phyloP scores from a whole-genome alignment of 2,113 vertebrate species.

The Microcebus jonahi region DNA sequence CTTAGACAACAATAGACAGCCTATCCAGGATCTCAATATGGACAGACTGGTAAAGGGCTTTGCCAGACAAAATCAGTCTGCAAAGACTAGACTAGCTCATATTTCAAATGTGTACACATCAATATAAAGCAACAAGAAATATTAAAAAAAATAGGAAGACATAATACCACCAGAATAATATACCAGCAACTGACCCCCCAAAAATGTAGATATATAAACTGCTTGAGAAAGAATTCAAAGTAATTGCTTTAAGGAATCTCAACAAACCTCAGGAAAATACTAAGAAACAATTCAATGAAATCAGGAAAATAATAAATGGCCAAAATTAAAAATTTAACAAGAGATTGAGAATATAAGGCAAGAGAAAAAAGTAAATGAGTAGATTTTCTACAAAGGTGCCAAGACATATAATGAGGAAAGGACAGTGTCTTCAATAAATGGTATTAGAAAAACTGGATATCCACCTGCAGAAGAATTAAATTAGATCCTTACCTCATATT shows the following conservation, averaged over 20 bases:
- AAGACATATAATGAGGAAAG: neutral
- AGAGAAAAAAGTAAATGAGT: no score
- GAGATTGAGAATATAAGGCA: neutral
- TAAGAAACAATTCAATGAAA: neutral
- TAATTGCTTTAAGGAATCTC: neutral
- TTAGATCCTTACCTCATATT: no score
- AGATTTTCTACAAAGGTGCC: no score
- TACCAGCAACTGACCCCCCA: neutral
- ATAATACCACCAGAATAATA: neutral
- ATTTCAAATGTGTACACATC: neutral
- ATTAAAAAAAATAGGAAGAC: neutral
- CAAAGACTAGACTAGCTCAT: neutral
- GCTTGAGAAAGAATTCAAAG: neutral
- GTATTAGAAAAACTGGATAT: neutral
- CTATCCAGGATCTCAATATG: neutral
- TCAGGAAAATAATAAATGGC: neutral
- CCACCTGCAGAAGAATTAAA: no score
- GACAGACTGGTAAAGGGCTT: neutral
- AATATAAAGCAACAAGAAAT: neutral
- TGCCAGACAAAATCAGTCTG: neutral
- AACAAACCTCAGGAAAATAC: neutral
- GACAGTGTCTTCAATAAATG: neutral
- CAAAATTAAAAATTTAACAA: neutral
- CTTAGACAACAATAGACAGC: neutral
- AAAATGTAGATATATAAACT: neutral